Evolutionary conservation across 2,113 vertebrate genomes (phyloP), one percentile per base, ranked within the genome.

Genomic region (Larimichthys crocea): DNA sequence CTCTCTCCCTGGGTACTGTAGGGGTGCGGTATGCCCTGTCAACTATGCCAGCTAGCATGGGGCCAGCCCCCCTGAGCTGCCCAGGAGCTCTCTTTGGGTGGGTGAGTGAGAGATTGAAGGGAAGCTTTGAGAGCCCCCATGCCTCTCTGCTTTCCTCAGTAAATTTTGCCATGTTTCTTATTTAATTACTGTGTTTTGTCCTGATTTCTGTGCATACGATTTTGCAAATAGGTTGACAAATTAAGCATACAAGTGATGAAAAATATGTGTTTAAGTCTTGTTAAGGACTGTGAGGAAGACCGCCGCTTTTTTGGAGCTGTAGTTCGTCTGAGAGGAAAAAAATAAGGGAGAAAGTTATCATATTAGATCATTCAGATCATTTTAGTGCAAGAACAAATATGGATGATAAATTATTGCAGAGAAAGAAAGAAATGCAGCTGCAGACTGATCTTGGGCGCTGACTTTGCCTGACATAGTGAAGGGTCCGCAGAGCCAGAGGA

Each of bases 21-120:
- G 85, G 86, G 91, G 85, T 87, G 85, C 74, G 49, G 90, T 91
- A 90, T 90, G 88, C 91, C 84, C 92, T 86, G 83, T 92, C 85
- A 76, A 78, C 91, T 82, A 86, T 93, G 93, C 91, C 94, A 94
- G 77, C 87, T 89, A 87, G 82, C 86, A 91, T 91, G 91, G 83
- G 90, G 91, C 92, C 92, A 85, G 79, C 48, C 86, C 86, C 88
- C 80, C 86, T 50, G 75, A 68, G 80, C 77, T 83, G 77, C 74
- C 74, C 76, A 82, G 77, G 79, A 86, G 80, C 71, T 80, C 69
- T 79, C 74, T 61, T 64, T 26, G 74, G 29, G 61, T 49, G 56
- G 29, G 57, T 14, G 29, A 9, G 16, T 31, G 62, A 42, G 66
- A 46, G 44, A 15, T 11, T 49, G n/a, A 14, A 1, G 60, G 66